Conservation (phyloP, 2,888 invertebrate species). For the Harpagoxenus sublaevis region DNA sequence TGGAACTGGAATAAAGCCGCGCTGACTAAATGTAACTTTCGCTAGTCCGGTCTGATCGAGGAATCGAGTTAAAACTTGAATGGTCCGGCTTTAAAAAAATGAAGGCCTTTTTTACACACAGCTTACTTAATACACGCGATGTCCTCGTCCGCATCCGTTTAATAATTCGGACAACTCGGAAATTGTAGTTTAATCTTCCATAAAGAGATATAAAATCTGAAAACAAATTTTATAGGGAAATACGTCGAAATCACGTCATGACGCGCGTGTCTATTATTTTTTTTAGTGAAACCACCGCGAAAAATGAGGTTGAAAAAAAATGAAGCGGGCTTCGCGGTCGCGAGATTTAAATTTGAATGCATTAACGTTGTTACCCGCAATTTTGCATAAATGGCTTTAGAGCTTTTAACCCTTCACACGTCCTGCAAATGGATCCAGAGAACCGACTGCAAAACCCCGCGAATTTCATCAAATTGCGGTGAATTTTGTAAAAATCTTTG, state of each 20-base stretch:
- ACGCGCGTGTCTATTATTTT: slow-evolving; percentile 8
- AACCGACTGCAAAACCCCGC: background rate
- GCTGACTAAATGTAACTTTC: background rate
- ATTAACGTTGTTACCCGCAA: slow-evolving; percentile 31
- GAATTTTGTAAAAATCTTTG: slow-evolving; percentile 37
- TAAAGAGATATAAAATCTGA: slow-evolving; percentile 5
- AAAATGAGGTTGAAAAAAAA: slow-evolving; percentile 37
- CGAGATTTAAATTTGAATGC: slow-evolving; percentile 39
- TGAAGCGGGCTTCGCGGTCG: slow-evolving; percentile 25
- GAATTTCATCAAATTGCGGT: slow-evolving; percentile 19
- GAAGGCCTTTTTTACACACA: background rate
- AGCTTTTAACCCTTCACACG: slow-evolving; percentile 33
- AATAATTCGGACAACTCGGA: background rate
- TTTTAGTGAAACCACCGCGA: background rate
- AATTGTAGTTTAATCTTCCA: slow-evolving; percentile 2
- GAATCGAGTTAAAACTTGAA: background rate
- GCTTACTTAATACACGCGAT: background rate
- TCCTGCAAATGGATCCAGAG: slow-evolving; percentile 24
- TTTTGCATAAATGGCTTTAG: slow-evolving; percentile 26
- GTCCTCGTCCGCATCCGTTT: background rate
- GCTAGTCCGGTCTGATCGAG: background rate
- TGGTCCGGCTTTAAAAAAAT: background rate
- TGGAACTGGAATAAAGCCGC: background rate
- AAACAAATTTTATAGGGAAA: slow-evolving; percentile 25
- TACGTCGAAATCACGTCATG: background rate